phyloP scores from a whole-genome alignment of 2,113 vertebrate genomes.

The Macroglossus sobrinus region DNA sequence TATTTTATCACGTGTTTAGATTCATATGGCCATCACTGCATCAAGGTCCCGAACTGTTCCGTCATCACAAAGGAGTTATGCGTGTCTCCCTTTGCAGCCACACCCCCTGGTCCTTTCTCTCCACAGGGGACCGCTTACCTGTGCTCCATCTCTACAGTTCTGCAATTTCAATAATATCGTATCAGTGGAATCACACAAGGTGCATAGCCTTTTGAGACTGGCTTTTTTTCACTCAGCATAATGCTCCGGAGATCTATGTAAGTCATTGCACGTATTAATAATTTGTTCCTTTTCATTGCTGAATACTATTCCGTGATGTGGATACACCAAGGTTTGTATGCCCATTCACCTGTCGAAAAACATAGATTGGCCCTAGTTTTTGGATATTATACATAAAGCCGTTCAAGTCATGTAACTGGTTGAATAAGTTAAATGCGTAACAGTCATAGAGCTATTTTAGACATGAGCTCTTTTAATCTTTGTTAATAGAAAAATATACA shows the following conservation, averaged over 20 bases:
- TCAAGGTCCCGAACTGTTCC: background rate
- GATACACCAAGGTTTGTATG: background rate
- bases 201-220: background rate
- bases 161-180: background rate
- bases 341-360: background rate
- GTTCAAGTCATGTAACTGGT: background rate
- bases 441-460: background rate
- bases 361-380: background rate
- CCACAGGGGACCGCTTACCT: background rate
- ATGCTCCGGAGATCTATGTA: background rate
- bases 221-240: background rate
- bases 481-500: background rate
- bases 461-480: background rate
- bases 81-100: background rate
- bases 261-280: background rate
- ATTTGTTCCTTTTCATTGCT: background rate
- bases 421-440: background rate
- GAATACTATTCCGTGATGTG: background rate
- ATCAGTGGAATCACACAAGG: rapidly evolving
- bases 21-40: background rate
- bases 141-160: background rate
- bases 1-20: background rate
- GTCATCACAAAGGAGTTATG: background rate
- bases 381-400: background rate
- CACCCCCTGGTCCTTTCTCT: background rate